Conservation (phyloP, 2,797 vertebrate species). For the Amazona finschi region DNA sequence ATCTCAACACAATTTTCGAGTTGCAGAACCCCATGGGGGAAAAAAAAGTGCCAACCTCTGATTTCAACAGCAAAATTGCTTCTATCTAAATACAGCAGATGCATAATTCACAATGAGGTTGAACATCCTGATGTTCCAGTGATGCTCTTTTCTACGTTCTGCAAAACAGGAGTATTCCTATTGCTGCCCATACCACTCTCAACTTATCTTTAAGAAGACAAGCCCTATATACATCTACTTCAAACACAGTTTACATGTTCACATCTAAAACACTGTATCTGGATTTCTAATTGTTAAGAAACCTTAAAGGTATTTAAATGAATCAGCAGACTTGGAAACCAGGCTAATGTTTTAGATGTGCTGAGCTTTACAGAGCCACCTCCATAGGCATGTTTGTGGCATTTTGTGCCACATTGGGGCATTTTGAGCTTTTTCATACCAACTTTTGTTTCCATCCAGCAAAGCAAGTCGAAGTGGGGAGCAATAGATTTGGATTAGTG, state of each 20-base stretch:
- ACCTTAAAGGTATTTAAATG: neutral
- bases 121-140: neutral
- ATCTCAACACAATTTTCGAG: slow-evolving; percentile 40
- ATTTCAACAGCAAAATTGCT: slow-evolving; percentile 53
- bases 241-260: neutral
- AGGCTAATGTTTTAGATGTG: neutral
- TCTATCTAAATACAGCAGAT: slow-evolving; percentile 36
- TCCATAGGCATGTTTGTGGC: neutral
- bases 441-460: neutral
- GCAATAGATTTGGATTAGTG: neutral
- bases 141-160: neutral
- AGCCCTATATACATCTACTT: neutral
- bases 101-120: slow-evolving; percentile 4
- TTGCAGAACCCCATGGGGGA: slow-evolving; percentile 17
- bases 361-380: neutral
- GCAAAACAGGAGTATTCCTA: neutral
- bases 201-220: neutral
- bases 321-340: neutral
- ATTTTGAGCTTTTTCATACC: neutral
- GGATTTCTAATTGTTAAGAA: neutral
- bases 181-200: neutral
- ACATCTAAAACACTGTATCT: neutral
- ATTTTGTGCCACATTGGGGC: neutral
- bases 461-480: neutral
- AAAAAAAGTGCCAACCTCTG: slow-evolving; percentile 4